Conservation (phyloP, 2,113 vertebrate species). For the Bungarus multicinctus region DNA sequence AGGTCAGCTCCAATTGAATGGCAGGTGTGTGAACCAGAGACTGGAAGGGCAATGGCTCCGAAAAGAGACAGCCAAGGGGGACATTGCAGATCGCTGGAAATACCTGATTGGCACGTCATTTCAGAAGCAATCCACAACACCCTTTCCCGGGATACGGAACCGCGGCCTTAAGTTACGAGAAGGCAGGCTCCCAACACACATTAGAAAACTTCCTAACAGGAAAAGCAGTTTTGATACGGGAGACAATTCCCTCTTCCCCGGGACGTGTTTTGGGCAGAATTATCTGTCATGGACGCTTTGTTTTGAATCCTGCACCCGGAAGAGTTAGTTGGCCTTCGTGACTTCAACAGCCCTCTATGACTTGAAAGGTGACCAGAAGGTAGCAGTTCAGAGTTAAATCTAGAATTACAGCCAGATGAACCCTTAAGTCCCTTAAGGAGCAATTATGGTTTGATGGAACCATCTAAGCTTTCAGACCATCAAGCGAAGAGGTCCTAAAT, state of each 20-base stretch:
- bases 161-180: neutral
- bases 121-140: neutral
- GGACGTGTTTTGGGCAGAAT: neutral
- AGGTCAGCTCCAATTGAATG: neutral
- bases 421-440: neutral
- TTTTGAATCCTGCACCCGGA: neutral
- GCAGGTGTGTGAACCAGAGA: neutral
- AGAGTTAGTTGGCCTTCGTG: neutral
- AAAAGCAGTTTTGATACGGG: neutral
- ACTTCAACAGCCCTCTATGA: neutral
- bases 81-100: neutral
- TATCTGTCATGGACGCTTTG: neutral
- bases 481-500: neutral
- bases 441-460: neutral
- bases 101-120: neutral
- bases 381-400: neutral
- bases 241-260: neutral
- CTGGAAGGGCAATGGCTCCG: neutral
- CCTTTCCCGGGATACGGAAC: neutral
- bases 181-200: neutral
- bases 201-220: neutral
- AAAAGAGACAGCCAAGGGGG: neutral
- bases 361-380: neutral
- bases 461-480: neutral
- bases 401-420: neutral